Base-by-base conservation (phyloP, 2,888 invertebrate genomes). In the Agrotis ipsilon region DNA sequence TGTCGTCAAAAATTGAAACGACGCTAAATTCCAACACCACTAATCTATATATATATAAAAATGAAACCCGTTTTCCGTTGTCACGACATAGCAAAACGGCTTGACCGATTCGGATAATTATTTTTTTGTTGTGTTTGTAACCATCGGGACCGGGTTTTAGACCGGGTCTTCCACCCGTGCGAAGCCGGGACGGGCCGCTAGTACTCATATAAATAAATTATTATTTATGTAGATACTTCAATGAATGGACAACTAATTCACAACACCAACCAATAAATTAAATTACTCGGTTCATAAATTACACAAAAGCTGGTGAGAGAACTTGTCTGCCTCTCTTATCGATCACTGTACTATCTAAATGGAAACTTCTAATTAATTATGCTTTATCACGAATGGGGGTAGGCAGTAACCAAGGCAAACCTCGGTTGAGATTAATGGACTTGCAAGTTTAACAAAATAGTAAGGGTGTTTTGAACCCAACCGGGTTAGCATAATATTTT, bases 301-400 rank as follows among this genome's bases (percentile, higher is more conserved):
- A 32, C 24, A 59, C 32, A 66, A 59, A 58, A 51, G 16, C 49
- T 32, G 27, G 14, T 46, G 77, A 71, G 55, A 61, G 27, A 52
- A 58, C n/a, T 48, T 68, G 57, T 78, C 71, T 32, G 46, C 63
- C 55, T 54, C 39, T 58, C 66, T 64, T 57, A 71, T 78, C 67
- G 46, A 60, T 49, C 21, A 43, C 27, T 49, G 27, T 48, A 66
- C 51, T 64, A 59, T 71, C 58, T 72, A 63, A 58, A 75, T 75
- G 62, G 49, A 27, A 39, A 57, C 24, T 63, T 76, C 27, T 55
- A 75, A 75, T 70, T 80, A 67, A 78, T 80, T 76, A 76, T 57
- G 27, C 60, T 27, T 57, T 16, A 60, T 67, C 78, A 78, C 78
- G 78, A 70, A 62, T 46, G 27, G 16, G 49, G 39, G 58, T 54